Evolutionary conservation across 1,140 invertebrate species (phyloP).

Genomic region (Planococcus citri): DNA sequence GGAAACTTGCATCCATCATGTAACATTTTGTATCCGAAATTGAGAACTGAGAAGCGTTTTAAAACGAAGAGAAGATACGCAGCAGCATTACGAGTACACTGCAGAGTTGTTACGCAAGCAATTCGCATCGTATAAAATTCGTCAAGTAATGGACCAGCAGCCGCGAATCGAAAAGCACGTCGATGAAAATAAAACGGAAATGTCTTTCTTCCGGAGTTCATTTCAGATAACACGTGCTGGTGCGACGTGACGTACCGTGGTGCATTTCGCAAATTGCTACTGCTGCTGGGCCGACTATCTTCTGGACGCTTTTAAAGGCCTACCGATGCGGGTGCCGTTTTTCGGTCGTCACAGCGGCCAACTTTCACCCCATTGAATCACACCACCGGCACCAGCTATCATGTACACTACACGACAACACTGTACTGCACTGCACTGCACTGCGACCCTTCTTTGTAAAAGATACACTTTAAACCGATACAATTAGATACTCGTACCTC

Average conservation of each 20-base stretch:
- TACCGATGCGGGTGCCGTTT: too few species aligned
- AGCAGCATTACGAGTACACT: too few species aligned
- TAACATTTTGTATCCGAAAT: too few species aligned
- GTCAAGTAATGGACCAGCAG: background rate
- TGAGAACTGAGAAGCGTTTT: too few species aligned
- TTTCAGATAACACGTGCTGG: conserved; percentile 12
- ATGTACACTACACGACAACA: too few species aligned
- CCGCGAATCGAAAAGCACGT: background rate
- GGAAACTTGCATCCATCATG: too few species aligned
- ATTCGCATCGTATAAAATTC: background rate
- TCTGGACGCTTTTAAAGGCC: background rate
- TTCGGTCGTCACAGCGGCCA: conserved; percentile 14
- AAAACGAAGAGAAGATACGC: too few species aligned
- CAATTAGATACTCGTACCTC: conserved; percentile 11
- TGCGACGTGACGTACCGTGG: background rate
- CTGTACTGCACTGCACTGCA: too few species aligned
- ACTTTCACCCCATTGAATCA: conserved; percentile 12
- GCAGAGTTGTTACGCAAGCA: too few species aligned
- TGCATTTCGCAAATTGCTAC: background rate
- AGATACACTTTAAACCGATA: conserved; percentile 5
- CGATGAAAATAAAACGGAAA: conserved; percentile 11
- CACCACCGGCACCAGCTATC: background rate
- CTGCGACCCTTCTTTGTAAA: conserved; percentile 1
- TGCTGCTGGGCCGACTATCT: background rate
- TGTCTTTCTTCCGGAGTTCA: conserved; percentile 20